phyloP scores from a whole-genome alignment of 2,113 vertebrate genomes.

The Cepphus grylle region DNA sequence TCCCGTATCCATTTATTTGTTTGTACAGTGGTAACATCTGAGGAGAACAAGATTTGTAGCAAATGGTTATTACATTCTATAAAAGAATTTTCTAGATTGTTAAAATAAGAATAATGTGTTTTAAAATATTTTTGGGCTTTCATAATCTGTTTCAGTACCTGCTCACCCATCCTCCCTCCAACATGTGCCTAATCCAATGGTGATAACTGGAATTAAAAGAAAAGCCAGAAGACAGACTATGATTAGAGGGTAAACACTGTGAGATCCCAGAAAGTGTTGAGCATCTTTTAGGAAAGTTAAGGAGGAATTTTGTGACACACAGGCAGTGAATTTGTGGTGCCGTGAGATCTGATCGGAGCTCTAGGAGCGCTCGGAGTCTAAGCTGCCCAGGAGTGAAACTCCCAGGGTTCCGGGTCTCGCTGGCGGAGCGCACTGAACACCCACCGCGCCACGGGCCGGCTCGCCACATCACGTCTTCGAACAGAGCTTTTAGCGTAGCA shows the following conservation, averaged over 20 bases:
- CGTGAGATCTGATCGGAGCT: background rate
- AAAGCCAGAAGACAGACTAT: background rate
- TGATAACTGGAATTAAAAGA: background rate
- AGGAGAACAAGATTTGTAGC: background rate
- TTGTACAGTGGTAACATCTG: background rate
- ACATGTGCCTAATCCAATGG: background rate
- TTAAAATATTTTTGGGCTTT: conserved; percentile 1
- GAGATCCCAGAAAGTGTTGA: background rate
- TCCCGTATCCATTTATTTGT: background rate
- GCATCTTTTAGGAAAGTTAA: background rate
- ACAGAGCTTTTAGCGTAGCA: conserved; percentile 23
- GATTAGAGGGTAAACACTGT: background rate
- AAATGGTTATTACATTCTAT: conserved; percentile 2
- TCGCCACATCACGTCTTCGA: conserved; percentile 9
- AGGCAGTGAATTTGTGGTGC: background rate
- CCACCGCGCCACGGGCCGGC: background rate
- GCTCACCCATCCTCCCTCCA: background rate
- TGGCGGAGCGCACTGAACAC: background rate
- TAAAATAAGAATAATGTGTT: conserved; percentile 25
- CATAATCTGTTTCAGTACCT: background rate
- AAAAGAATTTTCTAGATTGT: conserved; percentile 18
- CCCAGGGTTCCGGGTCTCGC: background rate
- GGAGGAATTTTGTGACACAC: background rate
- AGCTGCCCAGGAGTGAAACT: background rate
- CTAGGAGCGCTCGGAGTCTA: background rate